Conservation (phyloP, 2,797 vertebrate genomes). For the Xenops minutus region DNA sequence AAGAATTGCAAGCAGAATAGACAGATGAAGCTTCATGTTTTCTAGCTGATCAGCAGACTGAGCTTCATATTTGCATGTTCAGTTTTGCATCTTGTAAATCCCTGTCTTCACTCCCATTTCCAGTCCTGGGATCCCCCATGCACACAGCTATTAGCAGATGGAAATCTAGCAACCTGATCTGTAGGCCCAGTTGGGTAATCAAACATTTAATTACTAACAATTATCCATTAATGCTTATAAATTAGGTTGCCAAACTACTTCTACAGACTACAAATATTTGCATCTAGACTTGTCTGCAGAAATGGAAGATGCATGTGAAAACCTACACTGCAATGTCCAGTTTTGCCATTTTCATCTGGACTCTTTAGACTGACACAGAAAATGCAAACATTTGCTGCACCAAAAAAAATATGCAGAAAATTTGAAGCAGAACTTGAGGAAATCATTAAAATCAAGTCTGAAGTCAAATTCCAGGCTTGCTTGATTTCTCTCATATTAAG, state of each 20-base stretch:
- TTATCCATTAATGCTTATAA: constrained; percentile 65
- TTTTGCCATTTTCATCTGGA: fast-evolving
- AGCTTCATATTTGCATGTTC: background rate
- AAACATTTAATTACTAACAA: constrained; percentile 65
- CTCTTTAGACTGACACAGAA: background rate
- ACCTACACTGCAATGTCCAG: background rate
- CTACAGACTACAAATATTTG: constrained; percentile 51
- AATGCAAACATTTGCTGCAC: background rate
- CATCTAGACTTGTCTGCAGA: background rate
- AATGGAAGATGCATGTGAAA: background rate
- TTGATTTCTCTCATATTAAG: background rate
- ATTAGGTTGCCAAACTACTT: constrained; percentile 50
- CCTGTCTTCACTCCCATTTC: background rate
- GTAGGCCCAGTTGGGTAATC: constrained; percentile 57
- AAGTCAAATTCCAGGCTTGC: background rate
- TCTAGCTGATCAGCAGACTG: background rate
- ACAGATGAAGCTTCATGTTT: background rate
- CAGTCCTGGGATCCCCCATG: background rate
- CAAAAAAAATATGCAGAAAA: background rate
- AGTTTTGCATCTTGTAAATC: background rate
- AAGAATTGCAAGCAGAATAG: background rate
- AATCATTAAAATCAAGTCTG: background rate
- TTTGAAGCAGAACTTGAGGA: background rate
- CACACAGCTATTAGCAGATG: constrained; percentile 43
- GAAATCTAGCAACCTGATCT: constrained; percentile 46